These are phyloP conservation scores for Nettapus auritus DNA, from an alignment of 2,113 vertebrate genomes.

Conservation along the genomic window DNA sequence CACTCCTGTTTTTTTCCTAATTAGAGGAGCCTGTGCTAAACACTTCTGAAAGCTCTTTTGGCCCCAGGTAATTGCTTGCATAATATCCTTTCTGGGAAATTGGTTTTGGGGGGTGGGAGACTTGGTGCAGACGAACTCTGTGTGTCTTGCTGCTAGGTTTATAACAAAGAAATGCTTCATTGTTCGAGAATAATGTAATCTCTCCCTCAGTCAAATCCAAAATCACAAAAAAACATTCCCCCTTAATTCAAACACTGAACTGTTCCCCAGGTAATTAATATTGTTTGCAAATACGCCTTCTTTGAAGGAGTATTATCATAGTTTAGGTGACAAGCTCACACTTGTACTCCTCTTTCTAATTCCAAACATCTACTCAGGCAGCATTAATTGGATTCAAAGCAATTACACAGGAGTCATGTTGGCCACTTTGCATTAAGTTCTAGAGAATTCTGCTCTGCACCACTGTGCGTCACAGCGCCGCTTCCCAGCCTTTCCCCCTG, in stretches of 20 bases:
- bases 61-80: slow-evolving; percentile 51
- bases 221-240: not conserved
- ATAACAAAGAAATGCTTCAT: slow-evolving; percentile 19
- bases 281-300: slow-evolving; percentile 7
- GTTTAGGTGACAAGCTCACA: slow-evolving; percentile 22
- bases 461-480: accelerated
- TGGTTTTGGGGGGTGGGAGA: not conserved
- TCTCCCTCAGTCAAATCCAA: not conserved
- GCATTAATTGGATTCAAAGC: slow-evolving; percentile 63
- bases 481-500: not conserved
- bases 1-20: not conserved
- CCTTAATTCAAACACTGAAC: slow-evolving; percentile 4
- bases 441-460: not conserved
- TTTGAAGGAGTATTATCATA: slow-evolving; percentile 27
- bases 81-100: slow-evolving; percentile 43
- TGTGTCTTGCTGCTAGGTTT: slow-evolving; percentile 4
- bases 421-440: slow-evolving; percentile 37
- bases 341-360: slow-evolving; percentile 48
- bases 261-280: slow-evolving; percentile 24
- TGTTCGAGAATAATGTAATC: not conserved
- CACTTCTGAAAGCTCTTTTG: slow-evolving; percentile 34
- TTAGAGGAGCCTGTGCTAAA: slow-evolving; percentile 9
- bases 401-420: slow-evolving; percentile 30
- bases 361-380: slow-evolving; percentile 55
- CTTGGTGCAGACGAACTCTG: not conserved